Evolutionary conservation across 1,140 invertebrate genomes (phyloP), one percentile per base, ranked within the genome.

Genomic region (Thereuonema tuberculata): DNA sequence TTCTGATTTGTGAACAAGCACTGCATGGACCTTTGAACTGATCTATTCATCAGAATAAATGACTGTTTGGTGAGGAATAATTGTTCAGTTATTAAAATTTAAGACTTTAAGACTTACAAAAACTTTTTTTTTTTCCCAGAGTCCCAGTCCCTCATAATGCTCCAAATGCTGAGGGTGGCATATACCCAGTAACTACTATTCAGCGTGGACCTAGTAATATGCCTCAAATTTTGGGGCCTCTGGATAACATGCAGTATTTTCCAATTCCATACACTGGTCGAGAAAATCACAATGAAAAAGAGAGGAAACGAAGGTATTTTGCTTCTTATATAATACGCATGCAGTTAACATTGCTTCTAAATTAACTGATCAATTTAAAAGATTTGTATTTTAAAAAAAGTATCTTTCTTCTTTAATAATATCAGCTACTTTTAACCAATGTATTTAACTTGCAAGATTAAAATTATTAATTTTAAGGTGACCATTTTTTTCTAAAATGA

Each of bases 251-350:
- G 53, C 53, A 55, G 28, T 55, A 55, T 29, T 55, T 55, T 28
- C 53, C 53, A 5, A 55, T 55, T 28, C 53, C 53, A 17, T 55
- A 28, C 26, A 55, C 53, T 12, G 62, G 61, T 17, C 56, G 62
- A 25, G 70, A 72, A 61, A 66, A 66, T 58, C 72, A 73, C 60
- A 73, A 73, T 50, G 64, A 71, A 58, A 73, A 72, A 56, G 72
- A 73, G 64, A 67, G 72, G 27, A 67, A 67, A 25, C 64, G 72
- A 60, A 68, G 72, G 70, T 73, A 62, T 9, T n/a, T 27, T 46
- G 0, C 21, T 24, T 20, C 25, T 29, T 21, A n/a, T 59, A 23
- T 2, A 56, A 17, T 52, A 26, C 12, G n/a, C 24, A 52, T 15
- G 21, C 20, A n/a, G 53, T 23, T 23, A 23, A 50, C n/a, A 49